Evolutionary conservation across 2,888 invertebrate species (phyloP), one percentile per base, ranked within the genome.

Genomic region (Microctonus brassicae): DNA sequence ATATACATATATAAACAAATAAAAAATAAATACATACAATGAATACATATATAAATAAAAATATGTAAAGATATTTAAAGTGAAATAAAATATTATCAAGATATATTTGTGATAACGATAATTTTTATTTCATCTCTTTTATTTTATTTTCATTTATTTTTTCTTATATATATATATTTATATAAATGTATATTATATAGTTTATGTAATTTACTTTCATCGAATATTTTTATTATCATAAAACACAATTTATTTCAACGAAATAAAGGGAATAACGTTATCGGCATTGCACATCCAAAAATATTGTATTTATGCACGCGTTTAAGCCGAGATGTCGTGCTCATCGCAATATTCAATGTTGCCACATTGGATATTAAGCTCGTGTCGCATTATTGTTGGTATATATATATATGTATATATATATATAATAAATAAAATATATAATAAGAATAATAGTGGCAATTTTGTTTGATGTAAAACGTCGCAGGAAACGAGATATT

Each of bases 401-500:
- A n/a, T n/a, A n/a, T n/a, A n/a, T n/a, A n/a, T 74, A 70, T 74
- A 76, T n/a, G n/a, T n/a, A n/a, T n/a, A n/a, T n/a, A n/a, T 74
- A 70, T 74, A 76, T 78, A 76, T 79, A 77, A 80, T 80, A 80
- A 81, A 81, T 81, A 81, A 81, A 70, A 70, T 65, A 69, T 63
- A 79, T 79, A 78, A 79, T 79, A 78, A 80, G 77, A 79, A 82
- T 82, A 79, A 80, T 81, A 73, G 79, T 80, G 76, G 80, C 79
- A 81, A 82, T 82, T 79, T 79, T 65, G 76, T n/a, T 70, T 69
- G 77, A 72, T 73, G 58, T 66, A 75, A 70, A 75, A 68, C 73
- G 70, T 76, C 73, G 53, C 73, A 76, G 77, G 77, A 77, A 77
- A 73, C 77, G 77, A 75, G 75, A 75, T 73, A 77, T 77, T 77